Conservation (phyloP, 2,888 invertebrate genomes). For the Laspeyria flexula region DNA sequence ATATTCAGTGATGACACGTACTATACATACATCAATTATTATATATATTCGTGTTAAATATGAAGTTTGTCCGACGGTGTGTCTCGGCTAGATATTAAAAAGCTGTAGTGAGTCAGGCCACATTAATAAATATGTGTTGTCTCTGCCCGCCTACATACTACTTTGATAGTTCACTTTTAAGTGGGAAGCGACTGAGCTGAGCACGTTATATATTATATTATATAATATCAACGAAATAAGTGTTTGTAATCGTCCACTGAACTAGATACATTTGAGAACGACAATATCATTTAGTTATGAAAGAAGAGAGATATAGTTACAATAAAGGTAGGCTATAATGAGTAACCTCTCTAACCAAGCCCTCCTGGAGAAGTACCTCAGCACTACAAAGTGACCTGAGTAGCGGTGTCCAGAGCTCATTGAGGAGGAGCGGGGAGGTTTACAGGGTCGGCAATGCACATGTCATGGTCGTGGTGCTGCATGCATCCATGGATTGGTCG, state of each 20-base stretch:
- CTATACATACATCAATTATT: slow-evolving; percentile 4
- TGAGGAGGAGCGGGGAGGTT: no score
- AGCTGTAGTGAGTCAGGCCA: slow-evolving; percentile 46
- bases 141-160: slow-evolving; percentile 42
- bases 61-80: slow-evolving; percentile 24
- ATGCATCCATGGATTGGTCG: no score
- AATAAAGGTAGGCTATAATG: neutral
- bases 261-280: neutral
- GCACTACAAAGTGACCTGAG: no score
- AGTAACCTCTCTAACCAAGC: no score
- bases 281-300: neutral
- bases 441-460: no score
- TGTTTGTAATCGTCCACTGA: slow-evolving; percentile 10
- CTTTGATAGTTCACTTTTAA: slow-evolving; percentile 40
- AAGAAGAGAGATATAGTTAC: neutral
- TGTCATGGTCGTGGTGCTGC: no score
- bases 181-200: slow-evolving; percentile 14
- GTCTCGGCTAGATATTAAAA: slow-evolving; percentile 29
- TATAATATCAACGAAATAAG: slow-evolving; percentile 16
- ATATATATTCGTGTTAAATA: slow-evolving; percentile 22
- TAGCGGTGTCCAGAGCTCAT: no score
- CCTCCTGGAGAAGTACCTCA: no score
- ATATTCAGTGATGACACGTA: slow-evolving; percentile 1
- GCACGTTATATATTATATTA: slow-evolving; percentile 29
- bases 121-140: slow-evolving; percentile 63